These are phyloP conservation scores for Achlya flavicornis DNA, from an alignment of 2,888 invertebrate species.

Conservation along the genomic window DNA sequence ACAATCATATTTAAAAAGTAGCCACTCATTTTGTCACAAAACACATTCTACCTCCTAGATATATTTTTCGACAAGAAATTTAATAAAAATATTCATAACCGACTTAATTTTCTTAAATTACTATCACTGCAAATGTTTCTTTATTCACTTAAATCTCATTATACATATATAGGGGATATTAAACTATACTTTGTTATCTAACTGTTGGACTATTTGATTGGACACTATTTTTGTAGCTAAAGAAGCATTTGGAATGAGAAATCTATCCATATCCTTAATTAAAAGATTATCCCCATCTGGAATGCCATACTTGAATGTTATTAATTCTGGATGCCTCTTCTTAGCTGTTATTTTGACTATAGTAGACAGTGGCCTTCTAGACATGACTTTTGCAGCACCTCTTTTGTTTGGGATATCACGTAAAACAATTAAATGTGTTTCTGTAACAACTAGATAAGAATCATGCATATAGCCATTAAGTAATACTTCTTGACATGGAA, in stretches of 20 bases:
- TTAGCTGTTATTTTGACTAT: conserved; percentile 99
- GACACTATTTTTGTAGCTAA: conserved; percentile 95
- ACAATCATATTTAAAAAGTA: no score
- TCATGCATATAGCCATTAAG: conserved; percentile 94
- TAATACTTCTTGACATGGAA: conserved; percentile 96
- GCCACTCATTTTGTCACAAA: no score
- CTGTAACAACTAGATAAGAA: conserved; percentile 93
- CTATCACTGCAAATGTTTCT: conserved; percentile 6
- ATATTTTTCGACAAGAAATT: background rate
- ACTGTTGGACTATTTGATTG: conserved; percentile 88
- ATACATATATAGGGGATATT: background rate
- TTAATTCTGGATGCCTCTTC: conserved; percentile 96
- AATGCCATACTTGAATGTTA: conserved; percentile 98
- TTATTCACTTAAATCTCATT: no score
- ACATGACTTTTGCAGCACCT: conserved; percentile 93
- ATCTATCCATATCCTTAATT: conserved; percentile 95
- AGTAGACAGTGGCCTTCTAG: conserved; percentile 93
- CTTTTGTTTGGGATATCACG: conserved; percentile 90
- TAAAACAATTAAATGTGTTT: conserved; percentile 93
- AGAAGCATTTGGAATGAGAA: conserved; percentile 95
- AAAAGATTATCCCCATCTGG: conserved; percentile 91
- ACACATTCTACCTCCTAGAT: no score
- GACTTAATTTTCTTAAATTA: background rate
- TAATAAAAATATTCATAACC: background rate
- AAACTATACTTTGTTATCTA: conserved; percentile 64